Percentiles rank a stretch among this genome's conserved stretches.
These are phyloP conservation scores for Mormyrus hasselquistii DNA, from an alignment of 2,797 vertebrate genomes.

Conservation along the genomic window DNA sequence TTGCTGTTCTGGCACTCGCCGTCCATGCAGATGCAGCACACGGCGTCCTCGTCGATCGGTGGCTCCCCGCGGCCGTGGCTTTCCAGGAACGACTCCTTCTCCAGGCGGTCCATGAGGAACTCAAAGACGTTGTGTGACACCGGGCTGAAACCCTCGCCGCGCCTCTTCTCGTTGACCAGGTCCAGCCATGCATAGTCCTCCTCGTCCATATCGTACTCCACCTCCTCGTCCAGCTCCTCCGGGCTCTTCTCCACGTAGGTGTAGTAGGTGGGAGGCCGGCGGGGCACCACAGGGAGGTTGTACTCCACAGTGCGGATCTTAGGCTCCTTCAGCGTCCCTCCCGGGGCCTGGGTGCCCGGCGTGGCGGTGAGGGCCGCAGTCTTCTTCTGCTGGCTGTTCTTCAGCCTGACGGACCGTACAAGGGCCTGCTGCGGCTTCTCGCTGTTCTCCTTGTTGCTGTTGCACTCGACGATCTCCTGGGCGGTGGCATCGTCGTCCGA, in stretches of 20 bases:
- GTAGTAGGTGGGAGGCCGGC: constrained; percentile 75
- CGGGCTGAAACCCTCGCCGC: constrained; percentile 77
- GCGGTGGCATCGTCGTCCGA: constrained; percentile 85
- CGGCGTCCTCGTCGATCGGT: constrained; percentile 90
- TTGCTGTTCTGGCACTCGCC: constrained; percentile 96
- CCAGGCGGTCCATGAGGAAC: constrained; percentile 95
- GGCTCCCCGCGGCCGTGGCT: constrained; percentile 79
- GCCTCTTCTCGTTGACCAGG: constrained; percentile 85
- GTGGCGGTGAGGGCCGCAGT: constrained; percentile 56
- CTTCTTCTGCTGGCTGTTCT: constrained; percentile 86
- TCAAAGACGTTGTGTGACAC: constrained; percentile 92
- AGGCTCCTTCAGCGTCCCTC: constrained; percentile 71
- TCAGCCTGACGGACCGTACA: constrained; percentile 82
- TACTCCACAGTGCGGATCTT: constrained; percentile 88
- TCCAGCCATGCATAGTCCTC: constrained; percentile 96
- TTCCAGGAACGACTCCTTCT: constrained; percentile 86
- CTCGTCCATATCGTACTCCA: constrained; percentile 98
- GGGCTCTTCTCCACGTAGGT: constrained; percentile 81
- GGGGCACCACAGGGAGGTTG: constrained; percentile 85
- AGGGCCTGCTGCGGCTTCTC: constrained; percentile 81
- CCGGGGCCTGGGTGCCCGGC: constrained; percentile 55
- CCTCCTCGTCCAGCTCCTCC: constrained; percentile 89
- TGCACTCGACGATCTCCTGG: constrained; percentile 94
- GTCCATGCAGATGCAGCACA: constrained; percentile 98
- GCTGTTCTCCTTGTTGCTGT: constrained; percentile 96